These are phyloP conservation scores for Morpho helenor DNA, from an alignment of 2,888 invertebrate genomes.

Conservation along the genomic window DNA sequence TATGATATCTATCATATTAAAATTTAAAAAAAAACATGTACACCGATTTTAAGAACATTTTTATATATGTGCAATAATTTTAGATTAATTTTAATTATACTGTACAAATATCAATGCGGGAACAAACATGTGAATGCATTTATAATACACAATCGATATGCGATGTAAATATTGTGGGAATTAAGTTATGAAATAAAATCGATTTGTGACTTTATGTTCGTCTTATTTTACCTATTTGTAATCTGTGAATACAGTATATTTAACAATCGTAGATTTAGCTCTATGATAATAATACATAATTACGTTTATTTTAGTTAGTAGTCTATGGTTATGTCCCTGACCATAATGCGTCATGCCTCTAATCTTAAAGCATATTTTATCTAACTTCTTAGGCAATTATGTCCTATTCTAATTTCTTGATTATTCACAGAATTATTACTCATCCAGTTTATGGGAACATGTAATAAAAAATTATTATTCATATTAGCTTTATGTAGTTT, in stretches of 20 bases:
- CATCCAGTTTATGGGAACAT: too few species aligned
- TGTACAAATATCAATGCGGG: slow-evolving; percentile 32
- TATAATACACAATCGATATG: slow-evolving; percentile 31
- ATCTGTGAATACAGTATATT: too few species aligned
- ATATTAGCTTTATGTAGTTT: too few species aligned
- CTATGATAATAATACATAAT: not conserved
- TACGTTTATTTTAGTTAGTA: too few species aligned
- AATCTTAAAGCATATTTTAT: not conserved
- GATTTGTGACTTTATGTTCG: slow-evolving; percentile 38
- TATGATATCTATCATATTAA: not conserved
- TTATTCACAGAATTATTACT: too few species aligned
- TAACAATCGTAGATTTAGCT: too few species aligned
- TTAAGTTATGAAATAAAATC: slow-evolving; percentile 45
- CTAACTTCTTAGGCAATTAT: not conserved
- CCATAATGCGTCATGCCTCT: not conserved
- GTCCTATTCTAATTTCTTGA: too few species aligned
- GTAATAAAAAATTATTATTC: too few species aligned
- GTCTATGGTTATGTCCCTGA: too few species aligned
- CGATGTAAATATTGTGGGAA: slow-evolving; percentile 57
- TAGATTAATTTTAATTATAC: slow-evolving; percentile 15
- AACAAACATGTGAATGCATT: slow-evolving; percentile 60
- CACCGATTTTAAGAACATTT: slow-evolving; percentile 3
- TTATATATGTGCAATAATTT: slow-evolving; percentile 30
- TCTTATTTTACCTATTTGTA: too few species aligned
- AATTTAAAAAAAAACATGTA: not conserved